These are phyloP conservation scores for Halcyon senegalensis DNA, from an alignment of 2,113 vertebrate genomes.

Conservation along the genomic window DNA sequence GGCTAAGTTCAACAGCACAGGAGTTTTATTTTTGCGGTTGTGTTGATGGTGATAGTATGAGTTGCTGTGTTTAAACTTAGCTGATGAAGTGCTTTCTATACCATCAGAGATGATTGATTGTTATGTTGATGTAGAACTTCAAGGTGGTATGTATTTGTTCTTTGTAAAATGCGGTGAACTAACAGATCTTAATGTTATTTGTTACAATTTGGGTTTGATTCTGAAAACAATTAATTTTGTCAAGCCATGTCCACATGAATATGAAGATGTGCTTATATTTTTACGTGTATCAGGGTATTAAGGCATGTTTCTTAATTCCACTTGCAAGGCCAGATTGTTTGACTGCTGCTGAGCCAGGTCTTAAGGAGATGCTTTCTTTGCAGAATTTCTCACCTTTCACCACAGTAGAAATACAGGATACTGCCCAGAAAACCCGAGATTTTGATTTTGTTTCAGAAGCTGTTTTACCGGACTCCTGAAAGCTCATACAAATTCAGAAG, in stretches of 20 bases:
- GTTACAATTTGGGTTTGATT: constrained; percentile 18
- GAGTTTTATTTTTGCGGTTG: background rate
- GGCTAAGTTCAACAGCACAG: background rate
- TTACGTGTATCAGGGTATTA: background rate
- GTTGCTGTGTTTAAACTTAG: background rate
- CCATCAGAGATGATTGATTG: background rate
- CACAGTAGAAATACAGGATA: background rate
- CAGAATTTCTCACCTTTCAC: background rate
- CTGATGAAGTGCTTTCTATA: background rate
- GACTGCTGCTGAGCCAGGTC: background rate
- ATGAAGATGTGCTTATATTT: background rate
- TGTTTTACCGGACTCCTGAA: background rate
- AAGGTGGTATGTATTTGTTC: background rate
- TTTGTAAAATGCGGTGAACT: constrained; percentile 47
- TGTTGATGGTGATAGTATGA: background rate
- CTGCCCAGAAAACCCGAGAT: background rate
- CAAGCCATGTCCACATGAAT: background rate
- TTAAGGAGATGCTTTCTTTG: background rate
- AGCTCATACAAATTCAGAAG: background rate
- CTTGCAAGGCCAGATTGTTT: background rate
- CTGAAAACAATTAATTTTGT: background rate
- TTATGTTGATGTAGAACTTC: background rate
- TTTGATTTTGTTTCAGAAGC: background rate
- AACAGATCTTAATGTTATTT: constrained; percentile 56
- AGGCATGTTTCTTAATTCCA: background rate